Evolutionary conservation across 2,797 vertebrate genomes (phyloP).

Genomic region (Sebastes diploproa): DNA sequence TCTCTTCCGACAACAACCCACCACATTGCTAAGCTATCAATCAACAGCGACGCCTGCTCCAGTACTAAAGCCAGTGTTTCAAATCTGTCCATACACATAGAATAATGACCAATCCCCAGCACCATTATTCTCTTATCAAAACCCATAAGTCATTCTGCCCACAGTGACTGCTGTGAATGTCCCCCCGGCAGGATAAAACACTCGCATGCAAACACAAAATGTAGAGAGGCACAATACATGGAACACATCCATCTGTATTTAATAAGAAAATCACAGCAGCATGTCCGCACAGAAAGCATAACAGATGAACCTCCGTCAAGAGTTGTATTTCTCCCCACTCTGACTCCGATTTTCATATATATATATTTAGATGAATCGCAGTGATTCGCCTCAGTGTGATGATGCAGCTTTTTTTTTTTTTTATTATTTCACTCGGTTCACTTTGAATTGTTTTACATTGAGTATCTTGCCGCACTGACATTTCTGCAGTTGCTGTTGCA

Average conservation of each 20-base stretch:
- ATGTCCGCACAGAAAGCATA: slow-evolving; percentile 27
- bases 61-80: slow-evolving; percentile 52
- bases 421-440: slow-evolving; percentile 22
- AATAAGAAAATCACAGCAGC: slow-evolving; percentile 46
- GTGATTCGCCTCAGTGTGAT: slow-evolving; percentile 41
- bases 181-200: slow-evolving; percentile 11
- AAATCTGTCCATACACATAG: slow-evolving; percentile 53
- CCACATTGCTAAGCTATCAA: slow-evolving; percentile 49
- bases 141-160: slow-evolving; percentile 75
- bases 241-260: slow-evolving; percentile 33
- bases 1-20: slow-evolving; percentile 17
- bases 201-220: slow-evolving; percentile 27
- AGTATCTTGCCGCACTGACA: slow-evolving; percentile 59
- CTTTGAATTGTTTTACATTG: slow-evolving; percentile 60
- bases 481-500: slow-evolving; percentile 55
- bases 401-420: slow-evolving; percentile 7
- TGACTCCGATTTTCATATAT: not conserved
- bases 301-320: slow-evolving; percentile 24
- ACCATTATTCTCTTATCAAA: slow-evolving; percentile 79
- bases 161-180: slow-evolving; percentile 52
- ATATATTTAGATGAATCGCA: slow-evolving; percentile 9
- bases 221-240: slow-evolving; percentile 18
- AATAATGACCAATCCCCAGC: slow-evolving; percentile 70
- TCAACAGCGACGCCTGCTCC: slow-evolving; percentile 41
- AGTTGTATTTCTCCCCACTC: not conserved